Evolutionary conservation across 2,888 invertebrate species (phyloP), one percentile per base, ranked within the genome.

Genomic region (Adelphocoris suturalis): DNA sequence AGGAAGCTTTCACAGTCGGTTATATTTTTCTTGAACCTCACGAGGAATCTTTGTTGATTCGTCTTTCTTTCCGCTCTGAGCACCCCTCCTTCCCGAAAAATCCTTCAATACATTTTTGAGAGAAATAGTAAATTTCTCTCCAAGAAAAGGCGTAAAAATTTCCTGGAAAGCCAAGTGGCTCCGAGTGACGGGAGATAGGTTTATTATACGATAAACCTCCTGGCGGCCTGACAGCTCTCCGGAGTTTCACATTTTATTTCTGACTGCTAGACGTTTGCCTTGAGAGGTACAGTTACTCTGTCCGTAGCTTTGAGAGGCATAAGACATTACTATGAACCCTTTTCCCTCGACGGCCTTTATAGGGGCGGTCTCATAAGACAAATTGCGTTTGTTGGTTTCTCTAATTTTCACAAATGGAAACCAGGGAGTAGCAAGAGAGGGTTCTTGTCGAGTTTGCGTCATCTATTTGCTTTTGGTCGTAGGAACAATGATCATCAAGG

Each of bases 141-240:
- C 19, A 11, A 5, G 23, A 19, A 68, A 68, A 68, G 23, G 68
- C 27, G 68, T 68, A 68, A 68, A 23, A 68, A 12, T 68, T 23
- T 4, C 19, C 68, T 68, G 12, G 68, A 12, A 68, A 68, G 3
- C 68, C 27, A 27, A 68, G 68, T 68, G 9, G 68, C 68, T 68
- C 23, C 23, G 19, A 68, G 68, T 27, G 68, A 68, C 68, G 68
- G 68, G 68, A 23, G 68, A 23, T 68, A 9, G 68, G 68, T 68
- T 68, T 68, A 68, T 68, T 68, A 68, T 68, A 68, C 68, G 23
- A 68, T 68, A 68, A 68, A 68, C 68, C 68, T 68, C 68, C 68
- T 68, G 19, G 68, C 68, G 23, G 23, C 27, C 68, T 68, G 68
- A 68, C 68, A 68, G 68, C 23, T 68, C 68, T 68, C 61, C 68